A percentile compares a stretch with the other conserved stretches of the same genome.
phyloP scores from a whole-genome alignment of 2,888 invertebrate genomes.

The Hypomecis atomaria region DNA sequence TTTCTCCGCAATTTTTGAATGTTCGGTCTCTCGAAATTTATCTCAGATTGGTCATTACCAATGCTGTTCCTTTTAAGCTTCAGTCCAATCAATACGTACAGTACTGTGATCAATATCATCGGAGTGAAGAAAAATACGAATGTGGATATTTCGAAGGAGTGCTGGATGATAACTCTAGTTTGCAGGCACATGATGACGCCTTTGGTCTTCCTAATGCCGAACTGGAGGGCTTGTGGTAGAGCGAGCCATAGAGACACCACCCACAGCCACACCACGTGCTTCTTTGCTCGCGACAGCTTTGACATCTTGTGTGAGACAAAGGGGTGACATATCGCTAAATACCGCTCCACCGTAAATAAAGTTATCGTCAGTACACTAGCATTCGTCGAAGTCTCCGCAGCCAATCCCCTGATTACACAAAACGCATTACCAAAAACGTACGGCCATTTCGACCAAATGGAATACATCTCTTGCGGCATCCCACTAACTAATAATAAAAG shows the following conservation, averaged over 20 bases:
- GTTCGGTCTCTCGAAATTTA: conserved; percentile 52
- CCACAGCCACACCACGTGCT: conserved; percentile 93
- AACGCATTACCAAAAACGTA: conserved; percentile 92
- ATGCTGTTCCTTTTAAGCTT: conserved; percentile 81
- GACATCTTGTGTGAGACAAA: conserved; percentile 92
- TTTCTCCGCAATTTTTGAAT: conserved; percentile 63
- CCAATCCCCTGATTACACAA: conserved; percentile 90
- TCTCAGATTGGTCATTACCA: conserved; percentile 60
- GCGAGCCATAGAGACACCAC: conserved; percentile 89
- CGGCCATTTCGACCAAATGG: conserved; percentile 90
- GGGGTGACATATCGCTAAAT: conserved; percentile 86
- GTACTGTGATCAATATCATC: conserved; percentile 90
- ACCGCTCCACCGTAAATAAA: conserved; percentile 92
- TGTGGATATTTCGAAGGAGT: conserved; percentile 89
- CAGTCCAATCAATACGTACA: conserved; percentile 88
- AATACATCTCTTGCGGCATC: conserved; percentile 92
- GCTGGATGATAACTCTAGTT: conserved; percentile 80
- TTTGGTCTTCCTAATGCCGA: conserved; percentile 70
- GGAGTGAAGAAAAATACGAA: conserved; percentile 90
- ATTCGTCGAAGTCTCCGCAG: conserved; percentile 92
- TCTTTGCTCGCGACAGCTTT: conserved; percentile 92
- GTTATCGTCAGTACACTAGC: conserved; percentile 92
- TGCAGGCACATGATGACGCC: conserved; percentile 80
- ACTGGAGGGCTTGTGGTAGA: conserved; percentile 86
- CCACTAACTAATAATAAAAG: conserved; percentile 91